Conservation (phyloP, 2,113 vertebrate genomes). For the Plecotus auritus region DNA sequence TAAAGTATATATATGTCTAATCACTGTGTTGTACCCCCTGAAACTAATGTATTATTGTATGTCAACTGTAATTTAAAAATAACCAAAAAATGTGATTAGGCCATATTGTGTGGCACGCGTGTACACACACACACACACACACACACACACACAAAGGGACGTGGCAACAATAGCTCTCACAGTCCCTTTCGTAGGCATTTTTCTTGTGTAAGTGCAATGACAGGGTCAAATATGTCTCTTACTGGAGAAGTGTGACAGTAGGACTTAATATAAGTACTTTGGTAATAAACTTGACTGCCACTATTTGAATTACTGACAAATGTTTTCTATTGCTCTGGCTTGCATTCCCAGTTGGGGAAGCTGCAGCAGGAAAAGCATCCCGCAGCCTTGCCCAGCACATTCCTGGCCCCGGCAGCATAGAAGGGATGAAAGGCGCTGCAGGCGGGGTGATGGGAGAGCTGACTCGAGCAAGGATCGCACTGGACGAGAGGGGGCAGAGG, state of each 20-base stretch:
- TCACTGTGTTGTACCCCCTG: background rate
- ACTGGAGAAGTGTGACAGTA: background rate
- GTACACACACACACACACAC: background rate
- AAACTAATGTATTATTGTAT: background rate
- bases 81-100: background rate
- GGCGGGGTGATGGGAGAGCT: slow-evolving; percentile 92
- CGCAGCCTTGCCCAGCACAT: slow-evolving; percentile 96
- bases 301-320: slow-evolving; percentile 11
- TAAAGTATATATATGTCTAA: background rate
- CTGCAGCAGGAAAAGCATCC: slow-evolving; percentile 93
- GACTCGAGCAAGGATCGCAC: slow-evolving; percentile 91
- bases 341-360: slow-evolving; percentile 89
- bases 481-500: slow-evolving; percentile 95
- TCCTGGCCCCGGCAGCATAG: slow-evolving; percentile 90
- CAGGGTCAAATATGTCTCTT: background rate
- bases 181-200: background rate
- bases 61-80: background rate
- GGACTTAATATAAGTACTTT: background rate
- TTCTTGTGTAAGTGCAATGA: background rate
- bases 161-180: background rate
- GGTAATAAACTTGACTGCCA: background rate
- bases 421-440: slow-evolving; percentile 91
- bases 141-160: background rate
- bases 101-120: background rate
- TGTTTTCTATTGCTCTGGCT: slow-evolving; percentile 12